These are phyloP conservation scores for Parauchenoglanis punctatus DNA, from an alignment of 2,797 vertebrate species.

Conservation along the genomic window DNA sequence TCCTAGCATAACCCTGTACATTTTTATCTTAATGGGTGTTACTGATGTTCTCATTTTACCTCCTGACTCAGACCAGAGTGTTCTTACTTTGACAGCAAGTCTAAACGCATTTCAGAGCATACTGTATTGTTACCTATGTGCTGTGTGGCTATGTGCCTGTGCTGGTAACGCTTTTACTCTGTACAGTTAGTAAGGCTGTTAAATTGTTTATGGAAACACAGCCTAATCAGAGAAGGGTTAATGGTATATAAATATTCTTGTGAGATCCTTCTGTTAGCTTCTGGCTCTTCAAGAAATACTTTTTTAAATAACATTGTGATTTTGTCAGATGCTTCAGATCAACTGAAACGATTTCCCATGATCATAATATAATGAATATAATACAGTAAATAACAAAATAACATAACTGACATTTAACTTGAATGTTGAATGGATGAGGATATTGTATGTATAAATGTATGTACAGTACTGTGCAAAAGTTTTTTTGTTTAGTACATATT, in stretches of 20 bases:
- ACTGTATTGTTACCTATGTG: constrained; percentile 3
- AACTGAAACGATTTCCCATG: background rate
- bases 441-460: background rate
- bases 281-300: background rate
- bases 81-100: background rate
- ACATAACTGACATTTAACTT: background rate
- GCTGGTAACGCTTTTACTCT: background rate
- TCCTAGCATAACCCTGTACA: background rate
- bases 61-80: constrained; percentile 21
- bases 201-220: background rate
- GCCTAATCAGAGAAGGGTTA: background rate
- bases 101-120: constrained; percentile 16
- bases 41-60: constrained; percentile 33
- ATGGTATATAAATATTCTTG: background rate
- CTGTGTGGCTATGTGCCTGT: no score
- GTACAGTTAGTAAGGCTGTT: background rate
- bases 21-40: constrained; percentile 13
- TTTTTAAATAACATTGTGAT: background rate
- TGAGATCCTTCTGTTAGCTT: background rate
- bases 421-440: background rate
- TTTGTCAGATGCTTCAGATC: background rate
- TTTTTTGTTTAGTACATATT: no score
- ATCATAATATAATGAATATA: background rate
- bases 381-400: background rate
- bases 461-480: background rate